These are phyloP conservation scores for Drosophila bocqueti DNA, from an alignment of 1,140 invertebrate species.

Conservation along the genomic window DNA sequence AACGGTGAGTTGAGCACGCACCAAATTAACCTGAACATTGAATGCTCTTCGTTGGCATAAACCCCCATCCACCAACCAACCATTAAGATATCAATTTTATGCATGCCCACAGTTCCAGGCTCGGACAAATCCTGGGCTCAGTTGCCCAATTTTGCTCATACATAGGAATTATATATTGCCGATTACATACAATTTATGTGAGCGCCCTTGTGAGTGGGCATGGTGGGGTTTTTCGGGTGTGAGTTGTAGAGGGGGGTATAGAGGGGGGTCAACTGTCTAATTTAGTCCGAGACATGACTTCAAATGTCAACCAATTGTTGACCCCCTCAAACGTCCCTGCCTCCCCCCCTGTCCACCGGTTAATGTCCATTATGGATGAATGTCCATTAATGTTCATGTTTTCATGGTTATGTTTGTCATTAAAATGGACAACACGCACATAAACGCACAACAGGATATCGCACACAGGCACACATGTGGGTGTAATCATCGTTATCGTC, in stretches of 20 bases:
- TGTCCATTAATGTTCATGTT: constrained; percentile 66
- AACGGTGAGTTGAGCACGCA: constrained; percentile 50
- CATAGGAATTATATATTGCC: constrained; percentile 63
- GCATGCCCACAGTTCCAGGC: constrained; percentile 59
- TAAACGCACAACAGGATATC: constrained; percentile 35
- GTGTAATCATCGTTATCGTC: constrained; percentile 23
- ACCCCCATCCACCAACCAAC: constrained; percentile 6
- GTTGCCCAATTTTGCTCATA: constrained; percentile 49
- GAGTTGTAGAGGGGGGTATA: background rate
- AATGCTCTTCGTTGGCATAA: constrained; percentile 12
- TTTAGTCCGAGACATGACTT: constrained; percentile 62
- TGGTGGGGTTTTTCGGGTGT: constrained; percentile 15
- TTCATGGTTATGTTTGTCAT: constrained; percentile 67
- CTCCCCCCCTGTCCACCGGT: constrained; percentile 1
- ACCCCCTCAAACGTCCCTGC: background rate
- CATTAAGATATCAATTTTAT: constrained; percentile 71
- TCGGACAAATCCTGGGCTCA: constrained; percentile 51
- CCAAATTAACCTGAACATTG: constrained; percentile 50
- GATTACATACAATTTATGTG: constrained; percentile 49
- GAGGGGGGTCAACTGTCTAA: constrained; percentile 38
- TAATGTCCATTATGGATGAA: constrained; percentile 64
- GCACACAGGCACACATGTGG: constrained; percentile 10
- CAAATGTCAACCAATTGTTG: constrained; percentile 59
- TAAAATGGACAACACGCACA: constrained; percentile 59
- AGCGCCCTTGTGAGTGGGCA: background rate